Percentiles rank a stretch among this genome's conserved stretches.
phyloP scores from a whole-genome alignment of 2,797 vertebrate genomes.

The Peromyscus aztecus region DNA sequence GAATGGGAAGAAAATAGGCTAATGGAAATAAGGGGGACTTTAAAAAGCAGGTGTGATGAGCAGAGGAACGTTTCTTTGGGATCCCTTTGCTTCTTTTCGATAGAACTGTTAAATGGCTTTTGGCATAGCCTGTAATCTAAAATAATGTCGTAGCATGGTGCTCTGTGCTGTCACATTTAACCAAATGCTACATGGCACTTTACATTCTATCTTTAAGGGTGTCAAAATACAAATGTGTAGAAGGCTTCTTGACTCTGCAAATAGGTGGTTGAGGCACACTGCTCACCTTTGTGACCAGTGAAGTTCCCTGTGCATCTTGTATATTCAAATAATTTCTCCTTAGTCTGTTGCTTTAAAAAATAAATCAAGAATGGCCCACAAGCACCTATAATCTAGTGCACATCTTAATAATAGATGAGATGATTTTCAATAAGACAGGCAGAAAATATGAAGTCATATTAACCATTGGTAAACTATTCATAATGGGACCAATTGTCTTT shows the following conservation, averaged over 20 bases:
- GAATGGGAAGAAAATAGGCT: slow-evolving; percentile 77
- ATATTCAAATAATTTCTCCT: slow-evolving; percentile 51
- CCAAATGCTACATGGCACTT: slow-evolving; percentile 74
- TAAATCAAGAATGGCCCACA: slow-evolving; percentile 70
- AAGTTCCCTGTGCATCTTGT: slow-evolving; percentile 24
- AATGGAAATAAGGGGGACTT: slow-evolving; percentile 82
- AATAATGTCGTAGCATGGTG: slow-evolving; percentile 59
- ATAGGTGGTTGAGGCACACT: slow-evolving; percentile 54
- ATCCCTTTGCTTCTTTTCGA: slow-evolving; percentile 64
- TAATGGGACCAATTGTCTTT: slow-evolving; percentile 72
- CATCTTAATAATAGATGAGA: slow-evolving; percentile 82
- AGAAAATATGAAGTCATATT: slow-evolving; percentile 75
- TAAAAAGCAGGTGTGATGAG: slow-evolving; percentile 69
- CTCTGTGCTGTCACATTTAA: slow-evolving; percentile 73
- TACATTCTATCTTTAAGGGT: slow-evolving; percentile 65
- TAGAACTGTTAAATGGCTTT: slow-evolving; percentile 69
- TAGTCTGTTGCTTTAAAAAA: slow-evolving; percentile 75
- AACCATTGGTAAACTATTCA: slow-evolving; percentile 78
- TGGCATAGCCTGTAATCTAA: slow-evolving; percentile 75
- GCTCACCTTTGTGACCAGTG: slow-evolving; percentile 56
- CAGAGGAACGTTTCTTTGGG: slow-evolving; percentile 58
- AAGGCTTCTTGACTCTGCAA: slow-evolving; percentile 55
- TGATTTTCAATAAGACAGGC: slow-evolving; percentile 77
- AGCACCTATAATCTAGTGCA: slow-evolving; percentile 76
- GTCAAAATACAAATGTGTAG: slow-evolving; percentile 61